phyloP scores from a whole-genome alignment of 2,888 invertebrate species.

The Myopa testacea region DNA sequence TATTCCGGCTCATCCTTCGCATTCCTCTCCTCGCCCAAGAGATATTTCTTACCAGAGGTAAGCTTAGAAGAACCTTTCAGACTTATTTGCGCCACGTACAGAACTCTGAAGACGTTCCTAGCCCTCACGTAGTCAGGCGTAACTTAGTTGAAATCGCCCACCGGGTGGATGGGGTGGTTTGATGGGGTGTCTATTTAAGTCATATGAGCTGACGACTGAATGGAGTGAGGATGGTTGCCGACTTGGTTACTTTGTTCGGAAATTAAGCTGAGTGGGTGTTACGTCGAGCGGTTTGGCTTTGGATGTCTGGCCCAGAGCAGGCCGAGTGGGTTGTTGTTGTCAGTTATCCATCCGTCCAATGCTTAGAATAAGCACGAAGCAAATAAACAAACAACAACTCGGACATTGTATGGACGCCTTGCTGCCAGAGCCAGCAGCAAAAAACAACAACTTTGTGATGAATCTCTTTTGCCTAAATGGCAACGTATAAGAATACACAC shows the following conservation, averaged over 20 bases:
- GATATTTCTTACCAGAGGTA: conserved; percentile 4
- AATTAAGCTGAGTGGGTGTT: conserved; percentile 32
- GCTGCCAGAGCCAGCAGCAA: conserved; percentile 14
- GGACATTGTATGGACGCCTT: conserved; percentile 36
- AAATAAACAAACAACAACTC: conserved; percentile 32
- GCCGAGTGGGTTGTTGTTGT: conserved; percentile 14
- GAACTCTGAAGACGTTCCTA: conserved; percentile 4
- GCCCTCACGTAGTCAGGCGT: not conserved
- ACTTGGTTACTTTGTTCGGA: conserved; percentile 27
- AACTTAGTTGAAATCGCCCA: conserved; percentile 4
- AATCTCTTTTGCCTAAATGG: conserved; percentile 44
- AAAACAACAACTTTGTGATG: conserved; percentile 44
- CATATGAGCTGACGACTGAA: conserved; percentile 18
- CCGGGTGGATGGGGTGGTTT: conserved; percentile 16
- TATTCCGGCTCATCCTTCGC: not conserved
- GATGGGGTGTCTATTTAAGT: conserved; percentile 12
- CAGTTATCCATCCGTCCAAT: conserved; percentile 12
- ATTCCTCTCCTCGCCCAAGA: not conserved
- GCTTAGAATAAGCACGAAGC: conserved; percentile 16
- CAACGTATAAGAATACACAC: conserved; percentile 16
- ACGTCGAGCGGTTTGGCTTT: not conserved
- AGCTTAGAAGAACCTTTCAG: not conserved
- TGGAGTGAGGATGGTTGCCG: not conserved
- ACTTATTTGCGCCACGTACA: conserved; percentile 4
- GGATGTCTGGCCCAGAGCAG: not conserved